Evolutionary conservation across 1,140 invertebrate genomes (phyloP).

Genomic region (Lamellibrachia luymesi): DNA sequence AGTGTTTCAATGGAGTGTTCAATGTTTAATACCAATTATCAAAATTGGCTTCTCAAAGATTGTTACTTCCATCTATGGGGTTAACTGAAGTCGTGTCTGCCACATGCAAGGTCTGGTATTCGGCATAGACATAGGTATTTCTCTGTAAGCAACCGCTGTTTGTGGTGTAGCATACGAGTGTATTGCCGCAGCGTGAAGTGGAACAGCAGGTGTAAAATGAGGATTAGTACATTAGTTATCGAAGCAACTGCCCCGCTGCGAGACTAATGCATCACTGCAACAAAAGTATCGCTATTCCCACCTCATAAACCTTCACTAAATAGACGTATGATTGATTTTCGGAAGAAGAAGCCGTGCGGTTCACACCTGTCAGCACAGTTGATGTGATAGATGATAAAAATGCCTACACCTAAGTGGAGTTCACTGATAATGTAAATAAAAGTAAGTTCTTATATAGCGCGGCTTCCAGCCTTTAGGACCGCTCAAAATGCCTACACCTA

Average conservation of each 20-base stretch:
- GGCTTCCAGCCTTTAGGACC: no score
- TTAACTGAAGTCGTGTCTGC: no score
- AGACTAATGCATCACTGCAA: background rate
- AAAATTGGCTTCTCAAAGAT: no score
- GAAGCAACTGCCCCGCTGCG: background rate
- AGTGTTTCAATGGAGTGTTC: no score
- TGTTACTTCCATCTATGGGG: no score
- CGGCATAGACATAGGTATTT: no score
- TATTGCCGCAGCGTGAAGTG: background rate
- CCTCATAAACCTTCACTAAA: background rate
- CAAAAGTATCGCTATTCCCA: background rate
- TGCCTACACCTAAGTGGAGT: background rate
- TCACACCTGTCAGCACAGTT: background rate
- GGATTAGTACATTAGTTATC: background rate
- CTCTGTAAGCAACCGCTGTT: no score
- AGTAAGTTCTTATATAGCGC: no score
- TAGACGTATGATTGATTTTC: background rate
- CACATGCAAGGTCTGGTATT: no score
- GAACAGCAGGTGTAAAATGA: background rate
- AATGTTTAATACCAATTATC: no score
- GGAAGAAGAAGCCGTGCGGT: background rate
- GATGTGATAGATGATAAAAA: background rate
- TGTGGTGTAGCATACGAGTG: no score
- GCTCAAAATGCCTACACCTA: background rate
- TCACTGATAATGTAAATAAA: background rate